phyloP scores from a whole-genome alignment of 2,113 vertebrate species.

The Stercorarius parasiticus region DNA sequence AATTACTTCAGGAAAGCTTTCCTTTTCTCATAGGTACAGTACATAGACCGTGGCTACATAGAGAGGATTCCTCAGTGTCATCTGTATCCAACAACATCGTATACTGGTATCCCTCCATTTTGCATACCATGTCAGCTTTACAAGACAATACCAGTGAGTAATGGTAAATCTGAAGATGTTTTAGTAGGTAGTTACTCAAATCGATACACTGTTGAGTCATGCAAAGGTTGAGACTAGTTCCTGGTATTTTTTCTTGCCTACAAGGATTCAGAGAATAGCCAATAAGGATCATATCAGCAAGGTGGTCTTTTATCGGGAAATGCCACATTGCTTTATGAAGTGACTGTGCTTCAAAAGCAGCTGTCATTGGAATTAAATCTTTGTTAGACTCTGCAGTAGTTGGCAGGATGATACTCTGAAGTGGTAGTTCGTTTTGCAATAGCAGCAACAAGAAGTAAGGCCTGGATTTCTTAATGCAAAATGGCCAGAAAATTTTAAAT shows the following conservation, averaged over 20 bases:
- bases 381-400: neutral
- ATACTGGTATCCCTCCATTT: conserved; percentile 82
- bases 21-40: conserved; percentile 74
- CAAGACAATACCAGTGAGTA: conserved; percentile 82
- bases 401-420: neutral
- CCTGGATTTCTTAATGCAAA: neutral
- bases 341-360: neutral
- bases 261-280: neutral
- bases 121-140: conserved; percentile 87
- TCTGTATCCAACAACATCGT: conserved; percentile 84
- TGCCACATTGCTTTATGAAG: neutral
- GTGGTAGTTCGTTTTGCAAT: accelerated
- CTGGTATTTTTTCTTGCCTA: neutral
- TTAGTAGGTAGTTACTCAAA: neutral
- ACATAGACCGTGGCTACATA: conserved; percentile 83
- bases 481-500: neutral
- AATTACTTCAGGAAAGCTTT: neutral
- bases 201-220: neutral
- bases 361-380: neutral
- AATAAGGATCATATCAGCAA: neutral
- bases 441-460: neutral
- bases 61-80: conserved; percentile 90
- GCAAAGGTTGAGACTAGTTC: neutral
- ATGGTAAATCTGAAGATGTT: neutral
- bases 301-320: neutral